A percentile compares a stretch with the other conserved stretches of the same genome.
These are phyloP conservation scores for Neolamprologus modestus DNA, from an alignment of 2,113 vertebrate species.

Conservation along the genomic window DNA sequence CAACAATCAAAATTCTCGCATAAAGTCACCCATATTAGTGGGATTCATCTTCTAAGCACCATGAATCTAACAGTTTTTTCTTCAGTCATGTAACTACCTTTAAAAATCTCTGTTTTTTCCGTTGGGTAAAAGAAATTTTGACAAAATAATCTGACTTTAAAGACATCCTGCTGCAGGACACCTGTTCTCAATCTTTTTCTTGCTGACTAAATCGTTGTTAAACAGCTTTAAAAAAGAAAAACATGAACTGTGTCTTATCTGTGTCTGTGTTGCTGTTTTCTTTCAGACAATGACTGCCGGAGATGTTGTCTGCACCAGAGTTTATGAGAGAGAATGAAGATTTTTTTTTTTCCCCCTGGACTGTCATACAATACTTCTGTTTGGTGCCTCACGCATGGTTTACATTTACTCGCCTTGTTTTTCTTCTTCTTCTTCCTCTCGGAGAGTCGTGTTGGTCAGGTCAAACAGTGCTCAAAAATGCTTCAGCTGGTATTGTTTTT, in stretches of 20 bases:
- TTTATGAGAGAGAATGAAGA: slow-evolving; percentile 81
- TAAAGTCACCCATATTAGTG: not conserved
- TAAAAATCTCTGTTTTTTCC: not conserved
- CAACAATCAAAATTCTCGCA: not conserved
- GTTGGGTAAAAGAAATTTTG: not conserved
- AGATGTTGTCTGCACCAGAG: slow-evolving; percentile 83
- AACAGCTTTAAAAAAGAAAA: not conserved
- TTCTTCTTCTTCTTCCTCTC: not conserved
- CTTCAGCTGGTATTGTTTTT: not conserved
- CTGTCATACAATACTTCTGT: slow-evolving; percentile 5
- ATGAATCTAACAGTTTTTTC: not conserved
- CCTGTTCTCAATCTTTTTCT: not conserved
- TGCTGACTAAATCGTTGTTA: not conserved
- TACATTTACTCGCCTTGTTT: slow-evolving; percentile 15
- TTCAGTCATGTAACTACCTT: not conserved
- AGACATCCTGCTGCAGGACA: not conserved
- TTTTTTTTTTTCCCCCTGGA: not conserved
- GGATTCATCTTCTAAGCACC: not conserved
- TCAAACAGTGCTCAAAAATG: not conserved
- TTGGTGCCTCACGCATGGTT: slow-evolving; percentile 16
- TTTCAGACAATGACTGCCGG: slow-evolving; percentile 86
- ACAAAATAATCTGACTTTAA: not conserved
- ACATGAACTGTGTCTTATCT: not conserved
- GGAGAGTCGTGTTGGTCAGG: not conserved
- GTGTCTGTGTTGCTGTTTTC: not conserved